phyloP scores from a whole-genome alignment of 2,888 invertebrate genomes.

The Odontocolon sp. region DNA sequence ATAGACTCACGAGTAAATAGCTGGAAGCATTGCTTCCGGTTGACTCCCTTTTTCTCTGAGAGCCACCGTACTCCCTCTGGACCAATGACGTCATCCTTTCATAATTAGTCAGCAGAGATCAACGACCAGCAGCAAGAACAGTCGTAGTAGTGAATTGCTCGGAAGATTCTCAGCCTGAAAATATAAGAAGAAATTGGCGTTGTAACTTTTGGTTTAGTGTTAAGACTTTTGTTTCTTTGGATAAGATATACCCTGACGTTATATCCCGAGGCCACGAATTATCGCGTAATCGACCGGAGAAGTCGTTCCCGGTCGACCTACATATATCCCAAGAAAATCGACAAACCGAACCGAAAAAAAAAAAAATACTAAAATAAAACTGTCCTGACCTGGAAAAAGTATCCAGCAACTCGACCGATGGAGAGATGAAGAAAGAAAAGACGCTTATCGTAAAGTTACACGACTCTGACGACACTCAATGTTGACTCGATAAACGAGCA shows the following conservation, averaged over 20 bases:
- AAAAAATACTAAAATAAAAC: background rate
- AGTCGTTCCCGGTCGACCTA: constrained; percentile 27
- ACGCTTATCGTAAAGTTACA: constrained; percentile 17
- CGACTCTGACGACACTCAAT: constrained; percentile 3
- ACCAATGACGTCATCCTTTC: constrained; percentile 75
- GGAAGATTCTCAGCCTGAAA: constrained; percentile 4
- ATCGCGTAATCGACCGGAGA: constrained; percentile 27
- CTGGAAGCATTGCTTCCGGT: constrained; percentile 77
- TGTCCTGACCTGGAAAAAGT: constrained; percentile 2
- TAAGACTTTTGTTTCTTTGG: background rate
- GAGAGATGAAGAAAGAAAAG: constrained; percentile 16
- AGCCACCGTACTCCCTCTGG: constrained; percentile 72
- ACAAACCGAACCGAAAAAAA: background rate
- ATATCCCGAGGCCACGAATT: background rate
- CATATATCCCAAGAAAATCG: background rate
- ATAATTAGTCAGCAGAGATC: constrained; percentile 66
- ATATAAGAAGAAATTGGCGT: constrained; percentile 3
- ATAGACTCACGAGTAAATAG: constrained; percentile 75
- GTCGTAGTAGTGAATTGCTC: background rate
- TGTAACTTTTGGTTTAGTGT: background rate
- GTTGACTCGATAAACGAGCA: too few relatives aligned
- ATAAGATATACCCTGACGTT: background rate
- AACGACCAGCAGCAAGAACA: constrained; percentile 33
- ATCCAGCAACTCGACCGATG: background rate
- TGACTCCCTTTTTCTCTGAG: constrained; percentile 76